A percentile compares a stretch with the other conserved stretches of the same genome.
Conservation (phyloP, 2,113 vertebrate genomes). For the Nothoprocta perdicaria region DNA sequence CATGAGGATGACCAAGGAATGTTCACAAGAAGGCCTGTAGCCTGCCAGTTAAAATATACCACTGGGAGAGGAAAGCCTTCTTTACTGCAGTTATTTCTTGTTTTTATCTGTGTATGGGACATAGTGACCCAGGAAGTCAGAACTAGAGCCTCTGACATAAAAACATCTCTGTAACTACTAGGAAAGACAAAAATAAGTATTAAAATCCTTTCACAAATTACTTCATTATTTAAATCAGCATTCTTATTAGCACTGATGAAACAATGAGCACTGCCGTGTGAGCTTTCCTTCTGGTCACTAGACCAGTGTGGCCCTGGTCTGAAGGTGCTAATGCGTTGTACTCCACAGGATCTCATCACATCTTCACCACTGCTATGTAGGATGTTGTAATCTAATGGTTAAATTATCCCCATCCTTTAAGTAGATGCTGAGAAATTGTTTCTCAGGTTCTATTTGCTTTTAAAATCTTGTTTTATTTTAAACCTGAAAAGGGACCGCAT, state of each 20-base stretch:
- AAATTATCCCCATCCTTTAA: not conserved
- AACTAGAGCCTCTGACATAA: not conserved
- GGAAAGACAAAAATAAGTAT: not conserved
- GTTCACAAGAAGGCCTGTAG: not conserved
- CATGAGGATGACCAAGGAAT: not conserved
- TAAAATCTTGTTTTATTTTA: not conserved
- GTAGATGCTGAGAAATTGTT: not conserved
- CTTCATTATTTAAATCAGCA: not conserved
- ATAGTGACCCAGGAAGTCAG: not conserved
- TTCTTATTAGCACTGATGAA: accelerated
- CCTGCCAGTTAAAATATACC: not conserved
- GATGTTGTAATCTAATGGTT: not conserved
- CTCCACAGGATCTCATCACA: not conserved
- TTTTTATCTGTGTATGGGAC: not conserved
- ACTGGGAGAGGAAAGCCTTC: not conserved
- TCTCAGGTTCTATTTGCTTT: not conserved
- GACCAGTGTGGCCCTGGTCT: not conserved
- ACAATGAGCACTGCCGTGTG: not conserved
- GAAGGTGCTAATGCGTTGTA: not conserved
- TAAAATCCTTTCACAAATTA: not conserved
- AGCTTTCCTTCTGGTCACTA: not conserved
- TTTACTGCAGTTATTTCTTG: not conserved
- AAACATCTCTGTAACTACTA: not conserved
- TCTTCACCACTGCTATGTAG: not conserved
- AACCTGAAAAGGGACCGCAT: not conserved